Conservation (phyloP, 2,888 invertebrate genomes). For the Latrodectus elegans region DNA sequence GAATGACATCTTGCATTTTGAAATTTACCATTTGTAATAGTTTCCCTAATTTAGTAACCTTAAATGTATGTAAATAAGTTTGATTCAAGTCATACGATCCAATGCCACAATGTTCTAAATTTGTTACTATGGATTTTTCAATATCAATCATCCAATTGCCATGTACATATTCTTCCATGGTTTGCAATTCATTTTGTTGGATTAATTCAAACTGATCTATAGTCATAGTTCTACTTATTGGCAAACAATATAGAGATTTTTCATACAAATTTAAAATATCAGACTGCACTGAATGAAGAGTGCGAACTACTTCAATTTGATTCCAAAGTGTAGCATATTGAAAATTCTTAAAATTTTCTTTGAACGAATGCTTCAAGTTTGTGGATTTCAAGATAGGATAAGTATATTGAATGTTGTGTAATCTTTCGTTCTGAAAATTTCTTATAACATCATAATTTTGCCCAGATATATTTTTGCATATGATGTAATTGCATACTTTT, state of each 20-base stretch:
- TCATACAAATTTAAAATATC: slow-evolving; percentile 19
- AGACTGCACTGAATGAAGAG: slow-evolving; percentile 9
- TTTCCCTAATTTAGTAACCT: slow-evolving; percentile 52
- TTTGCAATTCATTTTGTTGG: slow-evolving; percentile 21
- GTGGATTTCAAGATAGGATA: neutral
- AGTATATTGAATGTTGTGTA: neutral
- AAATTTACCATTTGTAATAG: slow-evolving; percentile 30
- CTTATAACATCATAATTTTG: slow-evolving; percentile 35
- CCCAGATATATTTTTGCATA: slow-evolving; percentile 23
- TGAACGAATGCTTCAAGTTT: slow-evolving; percentile 30
- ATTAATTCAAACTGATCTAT: slow-evolving; percentile 44
- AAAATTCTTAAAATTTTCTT: slow-evolving; percentile 46
- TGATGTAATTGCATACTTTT: slow-evolving; percentile 19
- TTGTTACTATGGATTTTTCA: slow-evolving; percentile 9
- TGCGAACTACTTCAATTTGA: slow-evolving; percentile 31
- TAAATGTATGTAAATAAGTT: slow-evolving; percentile 34
- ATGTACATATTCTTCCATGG: slow-evolving; percentile 18
- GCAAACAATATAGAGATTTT: slow-evolving; percentile 22
- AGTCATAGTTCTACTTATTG: neutral
- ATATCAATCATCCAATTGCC: slow-evolving; percentile 22
- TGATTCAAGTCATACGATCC: slow-evolving; percentile 48
- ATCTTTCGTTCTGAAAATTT: slow-evolving; percentile 21
- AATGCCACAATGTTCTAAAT: slow-evolving; percentile 4
- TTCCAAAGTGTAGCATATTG: slow-evolving; percentile 9
- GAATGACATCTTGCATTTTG: slow-evolving; percentile 60